Evolutionary conservation across 2,797 vertebrate genomes (phyloP).

Genomic region (Fundulus diaphanus): DNA sequence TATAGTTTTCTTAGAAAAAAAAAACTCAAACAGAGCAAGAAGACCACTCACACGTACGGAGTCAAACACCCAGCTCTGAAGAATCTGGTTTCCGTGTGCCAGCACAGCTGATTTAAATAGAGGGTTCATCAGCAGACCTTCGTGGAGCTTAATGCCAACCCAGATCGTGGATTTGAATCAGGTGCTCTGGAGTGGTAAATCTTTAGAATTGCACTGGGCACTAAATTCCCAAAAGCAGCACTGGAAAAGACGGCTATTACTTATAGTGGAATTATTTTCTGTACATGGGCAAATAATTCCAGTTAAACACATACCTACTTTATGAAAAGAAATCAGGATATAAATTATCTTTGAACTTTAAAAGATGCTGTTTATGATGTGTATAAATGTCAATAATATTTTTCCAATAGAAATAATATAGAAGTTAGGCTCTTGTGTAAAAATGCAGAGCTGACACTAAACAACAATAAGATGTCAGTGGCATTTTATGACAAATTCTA

Average conservation of each 20-base stretch:
- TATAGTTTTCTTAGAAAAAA: neutral
- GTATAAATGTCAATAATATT: neutral
- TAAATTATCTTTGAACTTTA: neutral
- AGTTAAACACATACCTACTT: neutral
- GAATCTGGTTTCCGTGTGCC: no score
- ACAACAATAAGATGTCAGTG: no score
- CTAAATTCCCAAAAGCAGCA: neutral
- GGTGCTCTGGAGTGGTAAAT: neutral
- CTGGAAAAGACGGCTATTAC: neutral
- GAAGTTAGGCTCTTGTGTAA: neutral
- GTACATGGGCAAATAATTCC: neutral
- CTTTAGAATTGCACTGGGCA: neutral
- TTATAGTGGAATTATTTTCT: neutral
- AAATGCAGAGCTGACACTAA: neutral
- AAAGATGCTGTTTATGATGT: neutral
- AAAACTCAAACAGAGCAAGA: neutral
- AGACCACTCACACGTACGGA: slow-evolving; percentile 6
- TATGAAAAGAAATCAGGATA: neutral
- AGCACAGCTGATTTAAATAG: slow-evolving; percentile 7
- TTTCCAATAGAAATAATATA: neutral
- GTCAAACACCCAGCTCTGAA: neutral
- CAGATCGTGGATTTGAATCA: neutral
- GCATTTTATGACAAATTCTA: no score
- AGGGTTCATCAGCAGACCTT: neutral
- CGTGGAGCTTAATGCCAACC: neutral